Conservation (phyloP, 2,797 vertebrate genomes). For the Coreius guichenoti region DNA sequence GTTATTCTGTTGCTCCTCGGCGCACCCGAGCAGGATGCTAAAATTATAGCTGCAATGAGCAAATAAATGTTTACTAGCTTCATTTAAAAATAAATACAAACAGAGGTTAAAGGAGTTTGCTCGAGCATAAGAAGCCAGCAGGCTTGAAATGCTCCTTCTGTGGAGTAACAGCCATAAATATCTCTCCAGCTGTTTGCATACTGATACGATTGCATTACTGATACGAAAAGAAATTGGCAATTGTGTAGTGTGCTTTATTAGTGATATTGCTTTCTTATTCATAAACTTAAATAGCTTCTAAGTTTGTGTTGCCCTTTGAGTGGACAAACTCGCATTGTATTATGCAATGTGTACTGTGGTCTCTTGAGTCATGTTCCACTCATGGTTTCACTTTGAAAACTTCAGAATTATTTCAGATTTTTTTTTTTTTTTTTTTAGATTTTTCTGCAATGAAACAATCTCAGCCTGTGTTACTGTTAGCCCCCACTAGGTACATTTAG, state of each 20-base stretch:
- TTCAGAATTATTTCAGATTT: no score
- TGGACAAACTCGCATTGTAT: background rate
- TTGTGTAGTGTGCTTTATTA: background rate
- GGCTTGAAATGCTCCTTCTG: constrained; percentile 60
- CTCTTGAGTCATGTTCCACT: background rate
- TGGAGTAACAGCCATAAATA: constrained; percentile 46
- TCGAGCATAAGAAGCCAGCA: background rate
- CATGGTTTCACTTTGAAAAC: background rate
- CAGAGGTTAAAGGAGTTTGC: constrained; percentile 56
- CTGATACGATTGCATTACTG: background rate
- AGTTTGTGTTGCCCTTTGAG: background rate
- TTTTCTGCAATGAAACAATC: background rate
- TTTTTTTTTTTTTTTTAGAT: background rate
- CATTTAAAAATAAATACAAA: constrained; percentile 64
- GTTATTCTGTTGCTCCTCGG: constrained; percentile 57
- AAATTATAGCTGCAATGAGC: constrained; percentile 67
- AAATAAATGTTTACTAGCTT: constrained; percentile 73
- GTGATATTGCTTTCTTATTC: background rate
- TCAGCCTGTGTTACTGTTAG: background rate
- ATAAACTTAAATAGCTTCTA: background rate
- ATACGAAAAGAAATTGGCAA: background rate
- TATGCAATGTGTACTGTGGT: no score
- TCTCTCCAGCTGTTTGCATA: constrained; percentile 1
- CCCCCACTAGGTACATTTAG: background rate
- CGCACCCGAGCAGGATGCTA: constrained; percentile 59